Conservation (phyloP, 37 sponge, comb jelly and placozoan species). For the Eunapius fragilis region DNA sequence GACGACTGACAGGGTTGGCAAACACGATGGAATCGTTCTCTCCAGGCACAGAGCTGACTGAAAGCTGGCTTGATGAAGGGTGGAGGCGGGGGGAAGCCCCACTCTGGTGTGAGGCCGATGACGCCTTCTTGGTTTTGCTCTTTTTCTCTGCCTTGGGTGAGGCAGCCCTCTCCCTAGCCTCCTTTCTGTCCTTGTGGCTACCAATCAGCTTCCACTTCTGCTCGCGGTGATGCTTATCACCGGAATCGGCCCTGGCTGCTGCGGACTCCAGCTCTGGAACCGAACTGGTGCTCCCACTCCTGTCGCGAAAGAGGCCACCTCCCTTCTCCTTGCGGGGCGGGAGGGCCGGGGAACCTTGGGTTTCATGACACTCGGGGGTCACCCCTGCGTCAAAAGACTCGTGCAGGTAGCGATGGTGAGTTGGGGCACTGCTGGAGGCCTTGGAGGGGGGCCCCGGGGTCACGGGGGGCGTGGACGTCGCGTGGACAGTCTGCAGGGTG, state of each 20-base stretch:
- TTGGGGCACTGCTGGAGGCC: conserved; percentile 15
- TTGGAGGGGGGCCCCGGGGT: not conserved
- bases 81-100: not conserved
- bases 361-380: not conserved
- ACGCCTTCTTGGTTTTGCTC: not conserved
- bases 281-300: not conserved
- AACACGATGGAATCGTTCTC: not conserved
- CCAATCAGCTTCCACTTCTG: not conserved
- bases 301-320: not conserved
- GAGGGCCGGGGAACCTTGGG: not conserved
- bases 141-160: not conserved
- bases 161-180: not conserved
- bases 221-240: not conserved
- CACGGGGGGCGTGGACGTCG: not conserved
- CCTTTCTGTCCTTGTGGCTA: not conserved
- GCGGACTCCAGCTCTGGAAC: not conserved
- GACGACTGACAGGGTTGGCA: not conserved
- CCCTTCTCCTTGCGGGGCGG: not conserved
- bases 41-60: not conserved
- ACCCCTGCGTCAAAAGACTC: not conserved
- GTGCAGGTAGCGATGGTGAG: not conserved
- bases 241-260: not conserved
- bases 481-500: not conserved
- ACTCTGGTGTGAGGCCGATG: not conserved
- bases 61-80: not conserved